Percentiles rank a stretch among this genome's conserved stretches.
These are phyloP conservation scores for Euschistus heros DNA, from an alignment of 1,140 invertebrate genomes.

Conservation along the genomic window DNA sequence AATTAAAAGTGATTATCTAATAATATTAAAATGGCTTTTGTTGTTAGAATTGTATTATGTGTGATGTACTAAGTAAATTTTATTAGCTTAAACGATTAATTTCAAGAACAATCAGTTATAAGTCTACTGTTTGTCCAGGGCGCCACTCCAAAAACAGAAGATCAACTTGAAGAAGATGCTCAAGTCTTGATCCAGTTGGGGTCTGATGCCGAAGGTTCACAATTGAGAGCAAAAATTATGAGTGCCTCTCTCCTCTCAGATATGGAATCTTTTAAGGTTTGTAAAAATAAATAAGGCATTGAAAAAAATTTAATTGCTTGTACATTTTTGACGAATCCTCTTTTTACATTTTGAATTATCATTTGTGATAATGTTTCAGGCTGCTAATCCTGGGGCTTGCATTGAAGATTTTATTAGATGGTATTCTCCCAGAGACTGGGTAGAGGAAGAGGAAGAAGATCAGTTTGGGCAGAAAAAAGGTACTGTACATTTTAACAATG, in stretches of 20 bases:
- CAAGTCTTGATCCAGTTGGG: slow-evolving; percentile 80
- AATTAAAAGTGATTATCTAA: too few species aligned
- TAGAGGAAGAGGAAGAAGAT: slow-evolving; percentile 46
- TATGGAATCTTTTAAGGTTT: slow-evolving; percentile 94
- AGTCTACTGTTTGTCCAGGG: slow-evolving; percentile 42
- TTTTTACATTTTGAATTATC: too few species aligned
- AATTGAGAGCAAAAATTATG: slow-evolving; percentile 84
- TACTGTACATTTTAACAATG: slow-evolving; percentile 4
- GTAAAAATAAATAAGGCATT: too few species aligned
- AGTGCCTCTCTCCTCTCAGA: slow-evolving; percentile 89
- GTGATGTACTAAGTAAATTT: too few species aligned
- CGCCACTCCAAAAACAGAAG: slow-evolving; percentile 92
- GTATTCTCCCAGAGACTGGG: slow-evolving; percentile 93
- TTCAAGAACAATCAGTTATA: too few species aligned
- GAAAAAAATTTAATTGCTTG: too few species aligned
- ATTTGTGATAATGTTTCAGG: slow-evolving; percentile 39
- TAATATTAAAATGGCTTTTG: too few species aligned
- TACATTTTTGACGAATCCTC: too few species aligned
- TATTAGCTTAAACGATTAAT: too few species aligned
- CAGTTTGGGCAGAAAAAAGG: slow-evolving; percentile 41
- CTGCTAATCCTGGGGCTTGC: slow-evolving; percentile 85
- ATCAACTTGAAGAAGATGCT: slow-evolving; percentile 87
- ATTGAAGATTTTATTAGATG: slow-evolving; percentile 88
- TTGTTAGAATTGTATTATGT: too few species aligned
- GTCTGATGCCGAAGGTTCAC: slow-evolving; percentile 66